phyloP scores from a whole-genome alignment of 2,888 invertebrate species.

The Glaucopsyche alexis region DNA sequence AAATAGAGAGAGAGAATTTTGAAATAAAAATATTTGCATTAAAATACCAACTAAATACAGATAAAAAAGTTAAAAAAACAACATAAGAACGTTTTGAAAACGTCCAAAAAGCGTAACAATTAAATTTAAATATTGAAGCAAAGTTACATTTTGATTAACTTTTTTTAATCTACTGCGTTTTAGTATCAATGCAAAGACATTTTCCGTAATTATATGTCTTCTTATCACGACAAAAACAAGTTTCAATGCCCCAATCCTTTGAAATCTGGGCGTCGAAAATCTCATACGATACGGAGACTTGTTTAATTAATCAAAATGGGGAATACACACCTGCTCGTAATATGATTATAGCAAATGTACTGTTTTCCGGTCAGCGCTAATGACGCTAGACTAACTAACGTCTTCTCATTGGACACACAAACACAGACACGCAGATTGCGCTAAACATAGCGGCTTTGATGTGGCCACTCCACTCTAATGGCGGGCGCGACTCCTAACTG shows the following conservation, averaged over 20 bases:
- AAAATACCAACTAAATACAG: too few relatives aligned
- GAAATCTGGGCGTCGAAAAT: not conserved
- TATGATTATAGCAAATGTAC: not conserved
- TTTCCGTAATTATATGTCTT: too few relatives aligned
- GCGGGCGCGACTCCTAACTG: not conserved
- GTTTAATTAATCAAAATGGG: not conserved
- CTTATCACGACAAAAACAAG: too few relatives aligned
- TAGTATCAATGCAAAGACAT: too few relatives aligned
- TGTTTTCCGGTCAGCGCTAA: not conserved
- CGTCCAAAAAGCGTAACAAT: too few relatives aligned
- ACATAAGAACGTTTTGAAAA: too few relatives aligned
- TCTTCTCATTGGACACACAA: not conserved
- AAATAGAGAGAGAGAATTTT: too few relatives aligned
- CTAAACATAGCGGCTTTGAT: constrained; percentile 18
- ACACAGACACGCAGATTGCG: not conserved
- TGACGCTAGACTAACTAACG: not conserved
- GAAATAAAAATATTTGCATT: too few relatives aligned
- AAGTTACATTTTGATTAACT: too few relatives aligned
- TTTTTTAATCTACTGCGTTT: too few relatives aligned
- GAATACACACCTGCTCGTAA: not conserved
- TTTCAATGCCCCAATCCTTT: not conserved
- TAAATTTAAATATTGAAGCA: too few relatives aligned
- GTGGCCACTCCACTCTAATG: not conserved
- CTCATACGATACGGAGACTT: not conserved
- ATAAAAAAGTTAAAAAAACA: too few relatives aligned